A percentile compares a stretch with the other conserved stretches of the same genome.
Evolutionary conservation across 2,113 vertebrate species (phyloP).

Genomic region (Cyanoramphus novaezelandiae): DNA sequence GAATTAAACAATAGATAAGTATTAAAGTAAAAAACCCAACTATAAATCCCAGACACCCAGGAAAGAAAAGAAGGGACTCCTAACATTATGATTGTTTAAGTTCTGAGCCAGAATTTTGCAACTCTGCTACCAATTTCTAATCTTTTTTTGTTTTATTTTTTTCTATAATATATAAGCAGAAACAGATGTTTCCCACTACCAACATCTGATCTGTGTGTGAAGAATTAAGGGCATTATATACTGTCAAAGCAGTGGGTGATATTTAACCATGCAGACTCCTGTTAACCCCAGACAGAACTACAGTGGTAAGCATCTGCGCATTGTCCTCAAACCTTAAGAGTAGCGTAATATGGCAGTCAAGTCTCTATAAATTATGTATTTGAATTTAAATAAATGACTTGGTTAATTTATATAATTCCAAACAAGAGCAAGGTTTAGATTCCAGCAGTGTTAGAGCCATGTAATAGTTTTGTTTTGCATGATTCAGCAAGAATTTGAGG

Average conservation of each 20-base stretch:
- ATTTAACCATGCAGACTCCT: constrained; percentile 11
- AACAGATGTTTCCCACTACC: constrained; percentile 34
- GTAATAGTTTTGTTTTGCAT: not conserved
- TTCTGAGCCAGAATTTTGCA: not conserved
- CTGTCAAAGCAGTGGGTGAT: constrained; percentile 7
- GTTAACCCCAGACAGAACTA: not conserved
- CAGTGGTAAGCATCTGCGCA: not conserved
- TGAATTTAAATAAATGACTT: not conserved
- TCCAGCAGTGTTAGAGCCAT: not conserved
- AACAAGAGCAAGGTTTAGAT: not conserved
- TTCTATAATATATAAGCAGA: not conserved
- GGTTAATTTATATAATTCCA: not conserved
- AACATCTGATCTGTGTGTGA: constrained; percentile 28
- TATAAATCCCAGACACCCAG: not conserved
- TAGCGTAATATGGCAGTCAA: not conserved
- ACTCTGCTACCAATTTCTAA: not conserved
- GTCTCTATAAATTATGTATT: not conserved
- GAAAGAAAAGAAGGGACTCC: not conserved
- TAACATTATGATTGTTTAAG: not conserved
- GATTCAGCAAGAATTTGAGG: not conserved
- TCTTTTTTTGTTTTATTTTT: not conserved
- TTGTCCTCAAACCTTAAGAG: not conserved
- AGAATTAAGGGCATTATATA: not conserved
- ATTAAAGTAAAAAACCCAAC: not conserved
- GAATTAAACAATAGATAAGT: not conserved